A percentile compares a stretch with the other conserved stretches of the same genome.
These are phyloP conservation scores for Aradus depressus DNA, from an alignment of 2,888 invertebrate genomes.

Conservation along the genomic window DNA sequence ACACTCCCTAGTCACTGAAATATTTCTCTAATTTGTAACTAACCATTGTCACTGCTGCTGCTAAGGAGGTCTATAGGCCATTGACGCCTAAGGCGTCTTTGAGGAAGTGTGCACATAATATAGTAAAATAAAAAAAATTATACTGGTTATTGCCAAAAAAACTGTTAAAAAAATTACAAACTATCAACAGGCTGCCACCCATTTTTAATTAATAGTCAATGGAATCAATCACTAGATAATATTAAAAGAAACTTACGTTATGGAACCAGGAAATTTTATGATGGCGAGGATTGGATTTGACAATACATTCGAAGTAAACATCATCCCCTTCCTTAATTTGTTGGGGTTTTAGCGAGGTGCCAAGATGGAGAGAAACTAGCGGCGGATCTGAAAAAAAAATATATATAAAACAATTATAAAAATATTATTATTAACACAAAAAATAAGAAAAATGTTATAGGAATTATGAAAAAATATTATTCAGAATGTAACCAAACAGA, in stretches of 20 bases:
- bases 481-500: no score
- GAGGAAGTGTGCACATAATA: no score
- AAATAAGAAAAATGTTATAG: neutral
- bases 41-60: no score
- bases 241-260: slow-evolving; percentile 50
- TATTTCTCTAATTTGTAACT: no score
- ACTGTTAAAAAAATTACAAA: no score
- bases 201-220: neutral
- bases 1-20: no score
- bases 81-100: no score
- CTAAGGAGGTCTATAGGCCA: no score
- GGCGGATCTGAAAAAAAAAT: slow-evolving; percentile 52
- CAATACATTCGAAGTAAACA: slow-evolving; percentile 69
- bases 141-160: no score
- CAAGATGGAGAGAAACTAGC: slow-evolving; percentile 56
- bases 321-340: slow-evolving; percentile 71
- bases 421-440: neutral
- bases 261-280: slow-evolving; percentile 67
- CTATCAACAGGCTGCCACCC: neutral
- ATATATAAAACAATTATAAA: neutral
- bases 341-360: slow-evolving; percentile 60
- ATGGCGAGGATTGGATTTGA: slow-evolving; percentile 61
- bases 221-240: neutral
- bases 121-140: no score
- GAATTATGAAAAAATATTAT: neutral